phyloP scores from a whole-genome alignment of 2,888 invertebrate species.

The Drosophila imparisetae region DNA sequence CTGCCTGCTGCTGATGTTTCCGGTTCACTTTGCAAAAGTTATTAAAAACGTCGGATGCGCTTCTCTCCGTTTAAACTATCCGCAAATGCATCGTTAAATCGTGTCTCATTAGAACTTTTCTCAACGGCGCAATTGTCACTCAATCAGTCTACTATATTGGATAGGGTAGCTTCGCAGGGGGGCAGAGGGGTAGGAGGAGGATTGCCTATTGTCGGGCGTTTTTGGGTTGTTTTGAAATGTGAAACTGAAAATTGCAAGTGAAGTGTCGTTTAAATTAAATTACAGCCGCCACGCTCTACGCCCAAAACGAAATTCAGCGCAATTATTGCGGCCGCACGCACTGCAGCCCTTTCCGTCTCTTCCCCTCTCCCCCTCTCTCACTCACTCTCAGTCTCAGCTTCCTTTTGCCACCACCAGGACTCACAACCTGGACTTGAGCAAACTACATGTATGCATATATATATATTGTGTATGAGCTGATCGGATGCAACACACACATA shows the following conservation, averaged over 20 bases:
- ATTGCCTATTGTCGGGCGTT: not conserved
- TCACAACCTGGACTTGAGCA: constrained; percentile 31
- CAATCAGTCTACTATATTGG: constrained; percentile 41
- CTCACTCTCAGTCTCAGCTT: constrained; percentile 1
- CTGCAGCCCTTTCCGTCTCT: constrained; percentile 18
- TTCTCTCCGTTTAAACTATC: constrained; percentile 31
- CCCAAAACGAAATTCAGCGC: constrained; percentile 44
- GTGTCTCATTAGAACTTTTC: constrained; percentile 68
- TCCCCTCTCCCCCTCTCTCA: not conserved
- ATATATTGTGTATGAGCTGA: constrained; percentile 27
- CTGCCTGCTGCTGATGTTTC: constrained; percentile 62
- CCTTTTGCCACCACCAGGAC: constrained; percentile 20
- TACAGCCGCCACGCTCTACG: constrained; percentile 67
- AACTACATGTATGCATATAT: not conserved
- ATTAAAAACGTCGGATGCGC: constrained; percentile 65
- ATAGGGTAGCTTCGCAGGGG: not conserved
- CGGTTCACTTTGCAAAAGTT: constrained; percentile 75
- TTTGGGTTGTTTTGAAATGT: constrained; percentile 19
- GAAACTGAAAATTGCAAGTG: constrained; percentile 56
- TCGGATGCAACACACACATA: constrained; percentile 40
- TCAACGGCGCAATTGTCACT: constrained; percentile 56
- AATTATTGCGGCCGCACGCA: constrained; percentile 71
- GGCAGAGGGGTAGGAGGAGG: not conserved
- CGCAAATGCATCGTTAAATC: constrained; percentile 63
- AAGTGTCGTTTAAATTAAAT: constrained; percentile 80